phyloP scores from a whole-genome alignment of 2,888 invertebrate species.

The Athalia cordata region DNA sequence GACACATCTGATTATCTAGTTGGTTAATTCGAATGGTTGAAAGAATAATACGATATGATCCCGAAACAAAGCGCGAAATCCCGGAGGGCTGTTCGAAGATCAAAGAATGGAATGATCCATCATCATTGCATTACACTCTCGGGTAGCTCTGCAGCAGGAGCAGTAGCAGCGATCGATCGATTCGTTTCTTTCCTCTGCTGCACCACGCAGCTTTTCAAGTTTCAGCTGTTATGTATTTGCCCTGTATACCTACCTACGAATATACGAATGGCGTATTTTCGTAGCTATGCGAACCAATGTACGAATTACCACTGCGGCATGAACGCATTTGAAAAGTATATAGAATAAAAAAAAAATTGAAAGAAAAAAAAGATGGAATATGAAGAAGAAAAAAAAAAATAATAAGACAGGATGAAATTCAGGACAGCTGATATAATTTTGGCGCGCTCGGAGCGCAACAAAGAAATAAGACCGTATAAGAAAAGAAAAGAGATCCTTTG shows the following conservation, averaged over 20 bases:
- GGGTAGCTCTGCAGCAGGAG: no score
- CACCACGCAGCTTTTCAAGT: neutral
- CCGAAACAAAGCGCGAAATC: no score
- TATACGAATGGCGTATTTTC: no score
- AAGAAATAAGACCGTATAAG: constrained; percentile 41
- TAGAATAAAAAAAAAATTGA: neutral
- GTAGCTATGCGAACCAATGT: neutral
- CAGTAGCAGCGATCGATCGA: constrained; percentile 2
- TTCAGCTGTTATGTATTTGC: constrained; percentile 12
- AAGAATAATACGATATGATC: neutral
- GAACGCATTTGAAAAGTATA: constrained; percentile 6
- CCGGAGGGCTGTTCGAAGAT: neutral
- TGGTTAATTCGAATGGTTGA: neutral
- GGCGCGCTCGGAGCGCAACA: constrained; percentile 63
- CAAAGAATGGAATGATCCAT: constrained; percentile 21
- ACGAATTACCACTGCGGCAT: constrained; percentile 30
- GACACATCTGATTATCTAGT: no score
- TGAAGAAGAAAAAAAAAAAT: neutral
- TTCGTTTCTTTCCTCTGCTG: neutral
- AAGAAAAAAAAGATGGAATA: constrained; percentile 38
- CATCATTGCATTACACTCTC: constrained; percentile 29
- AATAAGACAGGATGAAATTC: constrained; percentile 58
- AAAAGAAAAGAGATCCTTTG: constrained; percentile 45
- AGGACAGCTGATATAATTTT: constrained; percentile 72
- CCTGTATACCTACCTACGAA: no score